These are phyloP conservation scores for Cliona cf. orientalis DNA, from an alignment of 37 sponge, comb jelly and placozoan species.

Conservation along the genomic window DNA sequence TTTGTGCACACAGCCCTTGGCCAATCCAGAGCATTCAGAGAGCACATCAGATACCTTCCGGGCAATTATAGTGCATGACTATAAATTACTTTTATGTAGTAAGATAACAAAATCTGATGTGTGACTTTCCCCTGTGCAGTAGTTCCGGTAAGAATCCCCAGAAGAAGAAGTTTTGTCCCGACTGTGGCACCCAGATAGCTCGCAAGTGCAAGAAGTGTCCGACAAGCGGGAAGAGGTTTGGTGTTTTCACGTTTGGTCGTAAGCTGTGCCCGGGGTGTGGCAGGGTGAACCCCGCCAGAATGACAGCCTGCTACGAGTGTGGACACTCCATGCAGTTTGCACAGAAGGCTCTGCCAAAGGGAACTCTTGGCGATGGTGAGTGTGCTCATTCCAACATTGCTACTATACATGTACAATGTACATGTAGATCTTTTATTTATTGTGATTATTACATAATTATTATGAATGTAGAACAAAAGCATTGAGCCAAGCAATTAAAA, in stretches of 20 bases:
- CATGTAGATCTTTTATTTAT: not conserved
- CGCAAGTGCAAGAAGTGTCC: slow-evolving; percentile 61
- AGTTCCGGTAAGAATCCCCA: not conserved
- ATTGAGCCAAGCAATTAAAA: no score
- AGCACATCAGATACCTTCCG: no score
- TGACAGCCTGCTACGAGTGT: slow-evolving; percentile 49
- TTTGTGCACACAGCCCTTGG: no score
- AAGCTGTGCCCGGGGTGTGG: slow-evolving; percentile 41
- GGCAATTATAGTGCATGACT: not conserved
- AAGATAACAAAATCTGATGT: no score
- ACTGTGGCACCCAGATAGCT: slow-evolving; percentile 42
- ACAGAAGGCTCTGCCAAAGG: slow-evolving; percentile 54
- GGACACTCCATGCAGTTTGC: slow-evolving; percentile 37
- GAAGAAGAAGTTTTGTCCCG: slow-evolving; percentile 66
- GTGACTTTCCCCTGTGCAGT: not conserved
- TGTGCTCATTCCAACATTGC: no score
- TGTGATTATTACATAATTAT: no score
- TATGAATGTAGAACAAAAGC: no score
- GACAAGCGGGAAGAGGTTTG: slow-evolving; percentile 53
- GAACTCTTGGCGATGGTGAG: slow-evolving; percentile 7
- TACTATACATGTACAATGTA: not conserved
- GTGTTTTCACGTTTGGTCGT: slow-evolving; percentile 67
- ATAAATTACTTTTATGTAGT: not conserved
- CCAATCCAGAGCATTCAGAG: no score
- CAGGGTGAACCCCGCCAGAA: slow-evolving; percentile 52